Evolutionary conservation across 2,888 invertebrate genomes (phyloP).

Genomic region (Eumacrocentrus americanus): DNA sequence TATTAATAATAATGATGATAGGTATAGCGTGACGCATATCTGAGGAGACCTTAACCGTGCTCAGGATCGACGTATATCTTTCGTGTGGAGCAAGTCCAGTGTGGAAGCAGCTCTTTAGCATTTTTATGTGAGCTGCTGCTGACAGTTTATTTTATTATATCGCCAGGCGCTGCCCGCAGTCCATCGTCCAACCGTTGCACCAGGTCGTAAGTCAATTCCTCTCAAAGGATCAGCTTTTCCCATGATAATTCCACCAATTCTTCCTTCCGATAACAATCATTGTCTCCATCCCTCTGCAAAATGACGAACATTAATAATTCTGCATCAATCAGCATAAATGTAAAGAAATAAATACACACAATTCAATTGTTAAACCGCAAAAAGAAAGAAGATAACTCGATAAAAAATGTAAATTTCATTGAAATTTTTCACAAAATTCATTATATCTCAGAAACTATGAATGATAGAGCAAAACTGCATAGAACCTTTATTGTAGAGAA

Average conservation of each 20-base stretch:
- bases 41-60: not conserved
- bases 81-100: not conserved
- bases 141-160: conserved; percentile 61
- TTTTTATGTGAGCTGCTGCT: conserved; percentile 61
- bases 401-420: too few relatives aligned
- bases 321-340: not conserved
- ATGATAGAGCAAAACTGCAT: too few relatives aligned
- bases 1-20: not conserved
- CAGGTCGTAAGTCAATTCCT: conserved; percentile 33
- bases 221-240: not conserved
- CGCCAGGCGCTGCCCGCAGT: conserved; percentile 46
- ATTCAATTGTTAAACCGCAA: too few relatives aligned
- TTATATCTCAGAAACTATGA: too few relatives aligned
- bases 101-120: conserved; percentile 52
- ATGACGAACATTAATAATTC: too few relatives aligned
- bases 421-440: too few relatives aligned
- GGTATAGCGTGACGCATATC: not conserved
- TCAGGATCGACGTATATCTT: not conserved
- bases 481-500: too few relatives aligned
- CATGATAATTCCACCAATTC: conserved; percentile 2
- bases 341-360: not conserved
- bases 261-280: conserved; percentile 4
- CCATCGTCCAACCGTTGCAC: conserved; percentile 41
- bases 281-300: not conserved
- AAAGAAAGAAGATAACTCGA: too few relatives aligned